Evolutionary conservation across 2,888 invertebrate genomes (phyloP).

Genomic region (Morpho achilles): DNA sequence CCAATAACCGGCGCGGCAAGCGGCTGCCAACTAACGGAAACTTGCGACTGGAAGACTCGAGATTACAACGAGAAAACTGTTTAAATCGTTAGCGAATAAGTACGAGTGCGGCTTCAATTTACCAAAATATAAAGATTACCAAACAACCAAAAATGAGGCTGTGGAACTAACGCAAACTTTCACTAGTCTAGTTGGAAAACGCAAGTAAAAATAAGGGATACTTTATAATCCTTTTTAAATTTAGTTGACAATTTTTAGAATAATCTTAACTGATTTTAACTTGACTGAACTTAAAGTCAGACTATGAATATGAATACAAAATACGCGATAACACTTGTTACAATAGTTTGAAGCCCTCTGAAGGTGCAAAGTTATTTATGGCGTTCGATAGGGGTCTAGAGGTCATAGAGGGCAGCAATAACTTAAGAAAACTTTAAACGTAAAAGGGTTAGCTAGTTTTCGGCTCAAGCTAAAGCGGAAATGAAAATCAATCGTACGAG

Average conservation of each 20-base stretch:
- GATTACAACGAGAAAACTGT: neutral
- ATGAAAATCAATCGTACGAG: slow-evolving; percentile 18
- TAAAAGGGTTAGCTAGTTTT: neutral
- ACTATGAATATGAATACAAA: too few species aligned
- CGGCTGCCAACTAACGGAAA: slow-evolving; percentile 40
- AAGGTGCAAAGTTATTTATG: slow-evolving; percentile 5
- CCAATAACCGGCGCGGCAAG: slow-evolving; percentile 52
- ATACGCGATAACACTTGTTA: neutral
- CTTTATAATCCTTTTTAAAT: too few species aligned
- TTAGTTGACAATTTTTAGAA: too few species aligned
- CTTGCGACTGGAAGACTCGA: neutral
- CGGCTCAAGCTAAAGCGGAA: slow-evolving; percentile 9
- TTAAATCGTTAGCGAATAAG: neutral
- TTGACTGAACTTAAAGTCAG: too few species aligned
- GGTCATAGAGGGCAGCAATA: slow-evolving; percentile 19
- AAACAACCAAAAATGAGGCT: too few species aligned
- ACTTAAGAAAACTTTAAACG: neutral
- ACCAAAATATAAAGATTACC: too few species aligned
- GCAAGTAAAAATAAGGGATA: too few species aligned
- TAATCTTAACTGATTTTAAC: too few species aligned
- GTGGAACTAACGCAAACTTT: too few species aligned
- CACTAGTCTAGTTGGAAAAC: too few species aligned
- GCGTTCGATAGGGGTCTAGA: slow-evolving; percentile 16
- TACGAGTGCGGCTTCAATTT: too few species aligned
- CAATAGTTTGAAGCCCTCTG: neutral